Conservation (phyloP, 2,797 vertebrate species). For the Sylvia borin region DNA sequence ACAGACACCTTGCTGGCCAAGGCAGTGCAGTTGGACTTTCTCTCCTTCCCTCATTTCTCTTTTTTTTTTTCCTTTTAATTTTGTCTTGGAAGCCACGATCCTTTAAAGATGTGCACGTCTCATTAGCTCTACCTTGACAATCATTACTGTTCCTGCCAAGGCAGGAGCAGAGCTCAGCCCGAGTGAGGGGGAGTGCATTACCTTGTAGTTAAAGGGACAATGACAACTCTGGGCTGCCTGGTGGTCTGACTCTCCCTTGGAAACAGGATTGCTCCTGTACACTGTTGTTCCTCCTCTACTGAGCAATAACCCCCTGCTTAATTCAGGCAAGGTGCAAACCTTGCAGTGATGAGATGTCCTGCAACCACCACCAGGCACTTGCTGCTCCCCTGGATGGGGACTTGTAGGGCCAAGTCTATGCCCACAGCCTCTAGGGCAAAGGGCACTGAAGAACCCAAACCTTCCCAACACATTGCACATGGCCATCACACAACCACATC, state of each 20-base stretch:
- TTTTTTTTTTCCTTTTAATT: constrained; percentile 14
- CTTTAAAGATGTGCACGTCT: constrained; percentile 67
- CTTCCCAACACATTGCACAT: accelerated
- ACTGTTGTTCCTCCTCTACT: neutral
- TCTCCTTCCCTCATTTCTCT: constrained; percentile 9
- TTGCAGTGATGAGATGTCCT: neutral
- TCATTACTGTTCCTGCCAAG: constrained; percentile 52
- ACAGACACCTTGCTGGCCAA: neutral
- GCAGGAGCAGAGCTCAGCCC: constrained; percentile 47
- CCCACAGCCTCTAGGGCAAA: accelerated
- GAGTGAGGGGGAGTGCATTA: constrained; percentile 36
- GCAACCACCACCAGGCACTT: neutral
- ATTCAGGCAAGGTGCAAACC: neutral
- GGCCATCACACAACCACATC: neutral
- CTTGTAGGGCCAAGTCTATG: neutral
- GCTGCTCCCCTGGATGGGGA: neutral
- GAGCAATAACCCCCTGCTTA: neutral
- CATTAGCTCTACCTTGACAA: constrained; percentile 69
- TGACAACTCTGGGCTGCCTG: neutral
- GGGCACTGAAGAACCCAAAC: neutral
- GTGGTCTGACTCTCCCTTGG: neutral
- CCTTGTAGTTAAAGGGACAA: constrained; percentile 53
- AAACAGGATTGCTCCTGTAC: neutral
- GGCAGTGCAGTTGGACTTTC: neutral
- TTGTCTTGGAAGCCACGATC: constrained; percentile 50